A percentile compares a stretch with the other conserved stretches of the same genome.
Evolutionary conservation across 2,797 vertebrate species (phyloP).

Genomic region (Poeciliopsis gracilis): DNA sequence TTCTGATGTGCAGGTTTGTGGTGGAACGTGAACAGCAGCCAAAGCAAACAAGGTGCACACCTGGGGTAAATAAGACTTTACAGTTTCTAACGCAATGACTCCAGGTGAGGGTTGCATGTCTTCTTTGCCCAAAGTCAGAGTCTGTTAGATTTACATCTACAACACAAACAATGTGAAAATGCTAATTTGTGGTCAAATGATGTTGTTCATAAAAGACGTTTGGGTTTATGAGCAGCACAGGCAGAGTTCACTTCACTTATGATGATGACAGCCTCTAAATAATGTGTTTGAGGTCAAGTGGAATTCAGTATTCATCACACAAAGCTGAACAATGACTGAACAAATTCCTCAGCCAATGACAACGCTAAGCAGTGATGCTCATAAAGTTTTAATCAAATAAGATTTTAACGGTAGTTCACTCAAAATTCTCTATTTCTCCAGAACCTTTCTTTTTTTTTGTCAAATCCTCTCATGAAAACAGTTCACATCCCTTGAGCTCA

Average conservation of each 20-base stretch:
- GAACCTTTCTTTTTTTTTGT: not conserved
- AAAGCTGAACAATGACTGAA: conserved; percentile 45
- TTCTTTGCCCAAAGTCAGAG: not conserved
- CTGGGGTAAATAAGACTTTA: not conserved
- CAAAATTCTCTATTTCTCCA: conserved; percentile 24
- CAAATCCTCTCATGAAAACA: conserved; percentile 28
- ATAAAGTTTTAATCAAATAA: not conserved
- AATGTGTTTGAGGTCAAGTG: conserved; percentile 61
- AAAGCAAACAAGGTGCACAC: not conserved
- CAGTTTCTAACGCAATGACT: not conserved
- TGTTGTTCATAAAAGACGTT: conserved; percentile 25
- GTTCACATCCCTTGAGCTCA: conserved; percentile 30
- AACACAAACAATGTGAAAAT: not conserved
- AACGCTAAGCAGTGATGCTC: conserved; percentile 12
- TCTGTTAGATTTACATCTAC: conserved; percentile 8
- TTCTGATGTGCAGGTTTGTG: not conserved
- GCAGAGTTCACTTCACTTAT: conserved; percentile 57
- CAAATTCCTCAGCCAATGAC: conserved; percentile 26
- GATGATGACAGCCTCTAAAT: conserved; percentile 65
- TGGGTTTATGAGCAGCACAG: conserved; percentile 9
- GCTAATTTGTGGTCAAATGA: conserved; percentile 9
- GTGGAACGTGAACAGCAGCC: not conserved
- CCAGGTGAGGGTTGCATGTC: not conserved
- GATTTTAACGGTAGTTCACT: not conserved
- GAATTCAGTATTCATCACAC: conserved; percentile 62